Evolutionary conservation across 1,140 invertebrate species (phyloP), one percentile per base, ranked within the genome.

Genomic region (Trichonephila inaurata): DNA sequence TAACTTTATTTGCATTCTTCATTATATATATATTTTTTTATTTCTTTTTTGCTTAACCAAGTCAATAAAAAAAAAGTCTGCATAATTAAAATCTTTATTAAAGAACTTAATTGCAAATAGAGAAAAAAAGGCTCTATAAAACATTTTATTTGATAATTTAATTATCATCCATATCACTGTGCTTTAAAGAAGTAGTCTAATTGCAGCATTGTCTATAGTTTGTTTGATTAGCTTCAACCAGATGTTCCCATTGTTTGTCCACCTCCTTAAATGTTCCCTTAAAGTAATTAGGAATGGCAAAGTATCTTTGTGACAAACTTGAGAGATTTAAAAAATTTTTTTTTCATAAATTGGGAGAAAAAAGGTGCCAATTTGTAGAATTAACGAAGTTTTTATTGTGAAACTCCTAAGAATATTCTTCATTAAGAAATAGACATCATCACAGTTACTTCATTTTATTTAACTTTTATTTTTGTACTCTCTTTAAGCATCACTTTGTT

Each of bases 91-190:
- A 88, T 93, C 92, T 93, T 93, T 89, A 93, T 93, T 93, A 93
- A 93, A 85, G 7, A 81, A 86, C 85, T 89, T 93, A 93, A 93
- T 93, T 93, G 69, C 60, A 60, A 66, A 62, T 51, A 60, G 44
- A 40, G 81, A 85, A 69, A 91, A 92, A 90, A 89, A 82, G 28
- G 28, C 21, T 58, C 66, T 62, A 93, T 93, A 93, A 93, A 93
- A 89, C 92, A 93, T 93, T 93, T 93, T 69, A 93, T 93, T 93
- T 93, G 69, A 93, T 93, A 93, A 93, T 93, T 93, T 93, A 88
- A 93, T 93, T 93, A 93, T 89, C 51, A 64, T 93, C 85, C 64
- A 72, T 89, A 88, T 89, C 51, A 81, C 85, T 24, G 62, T 89
- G 69, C 33, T 44, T 81, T 89, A 77, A 93, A 93, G 85, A 93